Evolutionary conservation across 2,113 vertebrate genomes (phyloP), one percentile per base, ranked within the genome.

Genomic region (Ardeotis arabs): DNA sequence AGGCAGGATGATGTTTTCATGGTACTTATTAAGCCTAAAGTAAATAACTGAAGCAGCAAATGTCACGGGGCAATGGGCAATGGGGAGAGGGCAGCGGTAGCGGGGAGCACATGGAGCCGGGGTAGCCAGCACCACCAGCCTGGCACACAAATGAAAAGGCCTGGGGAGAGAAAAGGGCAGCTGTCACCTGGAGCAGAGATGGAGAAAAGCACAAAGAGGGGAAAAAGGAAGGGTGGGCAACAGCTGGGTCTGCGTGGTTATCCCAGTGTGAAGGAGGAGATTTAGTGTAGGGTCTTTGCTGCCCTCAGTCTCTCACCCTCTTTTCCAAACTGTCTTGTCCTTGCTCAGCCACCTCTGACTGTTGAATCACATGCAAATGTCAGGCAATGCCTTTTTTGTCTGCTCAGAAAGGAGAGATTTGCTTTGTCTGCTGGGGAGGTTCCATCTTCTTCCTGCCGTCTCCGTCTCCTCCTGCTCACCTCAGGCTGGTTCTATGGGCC

Each of bases 1-100:
- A 80, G 93, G 89, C 69, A 95, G 86, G 93, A 78, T 86, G 83
- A 25, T 69, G 84, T 92, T 87, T 97, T 95, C 95, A 75, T 93
- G 87, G 95, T 91, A 56, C 76, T 75, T 78, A 88, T 88, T 94
- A 91, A 91, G 56, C 89, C 84, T n/a, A 91, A 93, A 87, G 66
- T 79, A 62, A 95, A 37, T 74, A 92, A 85, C 20, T n/a, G 69
- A 29, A 55, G 86, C 37, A 86, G 84, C 15, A 73, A 62, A 76
- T 66, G 85, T 62, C 66, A 72, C 29, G 1, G 4, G 63, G 56
- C 11, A 22, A 3, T 21, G 83, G 77, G 64, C 9, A 15, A 14
- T 1, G 35, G 37, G 73, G 35, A 58, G 44, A 85, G 28, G 82
- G 78, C 78, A 63, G 90, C 67, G 75, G 56, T 60, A 68, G 81